These are phyloP conservation scores for Phragmatobia fuliginosa DNA, from an alignment of 2,888 invertebrate species.

Conservation along the genomic window DNA sequence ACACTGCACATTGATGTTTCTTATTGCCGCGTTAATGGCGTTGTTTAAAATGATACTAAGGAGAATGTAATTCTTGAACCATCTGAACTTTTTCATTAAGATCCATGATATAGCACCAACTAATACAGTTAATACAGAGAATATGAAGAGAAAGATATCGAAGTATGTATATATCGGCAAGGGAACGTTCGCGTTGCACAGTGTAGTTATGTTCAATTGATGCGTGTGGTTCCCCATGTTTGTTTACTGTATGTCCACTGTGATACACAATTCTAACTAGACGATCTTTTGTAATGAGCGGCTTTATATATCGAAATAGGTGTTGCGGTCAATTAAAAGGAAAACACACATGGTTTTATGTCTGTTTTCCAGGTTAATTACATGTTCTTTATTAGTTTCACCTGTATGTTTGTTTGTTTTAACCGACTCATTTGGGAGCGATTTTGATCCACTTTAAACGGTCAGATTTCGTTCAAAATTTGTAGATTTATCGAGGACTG, in stretches of 20 bases:
- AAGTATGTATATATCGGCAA: not conserved
- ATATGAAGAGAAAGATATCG: not conserved
- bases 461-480: too few relatives aligned
- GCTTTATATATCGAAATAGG: not conserved
- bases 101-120: slow-evolving; percentile 1
- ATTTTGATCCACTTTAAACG: too few relatives aligned
- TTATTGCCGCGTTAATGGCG: slow-evolving; percentile 8
- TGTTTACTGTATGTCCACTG: not conserved
- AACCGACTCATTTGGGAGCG: too few relatives aligned
- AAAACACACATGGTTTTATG: not conserved
- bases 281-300: not conserved
- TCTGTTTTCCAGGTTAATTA: not conserved
- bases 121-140: not conserved
- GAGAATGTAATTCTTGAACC: slow-evolving; percentile 28
- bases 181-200: not conserved
- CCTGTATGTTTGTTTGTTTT: too few relatives aligned
- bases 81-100: not conserved
- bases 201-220: too few relatives aligned
- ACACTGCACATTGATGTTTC: slow-evolving; percentile 5
- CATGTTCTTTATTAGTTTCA: too few relatives aligned
- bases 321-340: not conserved
- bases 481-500: too few relatives aligned
- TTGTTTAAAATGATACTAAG: slow-evolving; percentile 30
- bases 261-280: not conserved
- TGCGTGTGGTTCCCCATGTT: not conserved